These are phyloP conservation scores for Frieseomelitta varia DNA, from an alignment of 1,140 invertebrate genomes.

Conservation along the genomic window DNA sequence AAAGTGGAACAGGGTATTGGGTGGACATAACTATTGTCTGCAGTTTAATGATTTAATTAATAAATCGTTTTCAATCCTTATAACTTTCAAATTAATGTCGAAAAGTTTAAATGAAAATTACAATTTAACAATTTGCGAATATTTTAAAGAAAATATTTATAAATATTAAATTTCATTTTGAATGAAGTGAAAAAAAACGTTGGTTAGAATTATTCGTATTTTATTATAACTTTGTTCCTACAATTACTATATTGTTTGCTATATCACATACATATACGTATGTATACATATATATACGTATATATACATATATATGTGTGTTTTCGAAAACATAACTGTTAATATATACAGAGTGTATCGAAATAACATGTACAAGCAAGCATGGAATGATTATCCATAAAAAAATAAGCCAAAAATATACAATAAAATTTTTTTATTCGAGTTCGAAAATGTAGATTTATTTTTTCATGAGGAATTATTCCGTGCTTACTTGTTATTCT, in stretches of 20 bases:
- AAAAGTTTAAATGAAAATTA: neutral
- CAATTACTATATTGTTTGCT: conserved; percentile 49
- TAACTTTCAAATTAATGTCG: neutral
- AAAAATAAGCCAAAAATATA: too few relatives aligned
- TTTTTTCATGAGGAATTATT: neutral
- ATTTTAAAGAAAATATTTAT: neutral
- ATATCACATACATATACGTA: conserved; percentile 37
- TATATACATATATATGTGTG: conserved; percentile 15
- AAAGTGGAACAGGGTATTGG: neutral
- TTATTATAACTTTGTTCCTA: conserved; percentile 59
- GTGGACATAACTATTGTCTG: neutral
- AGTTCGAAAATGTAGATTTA: neutral
- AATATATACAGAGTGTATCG: too few relatives aligned
- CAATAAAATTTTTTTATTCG: too few relatives aligned
- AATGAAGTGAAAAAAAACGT: neutral
- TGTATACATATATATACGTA: neutral
- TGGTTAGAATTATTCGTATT: conserved; percentile 37
- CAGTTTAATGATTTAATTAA: neutral
- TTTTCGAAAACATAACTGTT: conserved; percentile 51
- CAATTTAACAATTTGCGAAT: neutral
- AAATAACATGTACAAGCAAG: too few relatives aligned
- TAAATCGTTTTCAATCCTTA: neutral
- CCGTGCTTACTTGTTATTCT: neutral
- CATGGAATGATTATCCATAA: too few relatives aligned
- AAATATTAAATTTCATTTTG: neutral